Evolutionary conservation across 1,140 invertebrate species (phyloP).

Genomic region (Laupala kohalensis): DNA sequence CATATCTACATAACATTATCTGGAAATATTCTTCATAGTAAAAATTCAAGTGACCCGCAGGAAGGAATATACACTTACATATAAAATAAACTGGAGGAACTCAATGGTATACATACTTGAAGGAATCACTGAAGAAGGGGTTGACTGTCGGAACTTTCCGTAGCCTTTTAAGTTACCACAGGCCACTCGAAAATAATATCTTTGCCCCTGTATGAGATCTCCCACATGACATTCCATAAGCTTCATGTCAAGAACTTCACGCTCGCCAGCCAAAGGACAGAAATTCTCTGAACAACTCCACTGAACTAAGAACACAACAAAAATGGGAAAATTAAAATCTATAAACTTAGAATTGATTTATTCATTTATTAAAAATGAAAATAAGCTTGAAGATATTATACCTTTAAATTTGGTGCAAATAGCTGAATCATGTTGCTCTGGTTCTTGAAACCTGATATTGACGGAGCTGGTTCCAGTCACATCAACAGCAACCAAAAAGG

Average conservation of each 20-base stretch:
- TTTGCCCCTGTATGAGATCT: conserved; percentile 59
- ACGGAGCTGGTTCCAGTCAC: conserved; percentile 70
- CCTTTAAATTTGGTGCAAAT: conserved; percentile 84
- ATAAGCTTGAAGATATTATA: conserved; percentile 26
- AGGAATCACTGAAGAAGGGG: conserved; percentile 68
- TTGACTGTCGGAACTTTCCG: conserved; percentile 58
- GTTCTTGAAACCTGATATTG: conserved; percentile 57
- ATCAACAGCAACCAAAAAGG: conserved; percentile 61
- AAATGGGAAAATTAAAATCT: neutral
- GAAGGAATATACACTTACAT: too few relatives aligned
- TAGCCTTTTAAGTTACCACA: conserved; percentile 86
- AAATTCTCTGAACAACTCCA: conserved; percentile 73
- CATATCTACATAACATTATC: too few relatives aligned
- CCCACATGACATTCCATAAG: conserved; percentile 38
- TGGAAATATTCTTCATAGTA: too few relatives aligned
- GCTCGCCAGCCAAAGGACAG: conserved; percentile 55
- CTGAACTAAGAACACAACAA: conserved; percentile 43
- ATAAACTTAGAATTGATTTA: neutral
- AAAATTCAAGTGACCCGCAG: too few relatives aligned
- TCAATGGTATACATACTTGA: conserved; percentile 83
- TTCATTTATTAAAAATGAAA: neutral
- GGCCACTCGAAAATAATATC: conserved; percentile 75
- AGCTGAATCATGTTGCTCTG: conserved; percentile 44
- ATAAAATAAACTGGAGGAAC: too few relatives aligned
- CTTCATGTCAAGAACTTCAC: conserved; percentile 50